Percentiles rank a stretch among this genome's conserved stretches.
phyloP scores from a whole-genome alignment of 2,888 invertebrate species.

The Cantharis lateralis region DNA sequence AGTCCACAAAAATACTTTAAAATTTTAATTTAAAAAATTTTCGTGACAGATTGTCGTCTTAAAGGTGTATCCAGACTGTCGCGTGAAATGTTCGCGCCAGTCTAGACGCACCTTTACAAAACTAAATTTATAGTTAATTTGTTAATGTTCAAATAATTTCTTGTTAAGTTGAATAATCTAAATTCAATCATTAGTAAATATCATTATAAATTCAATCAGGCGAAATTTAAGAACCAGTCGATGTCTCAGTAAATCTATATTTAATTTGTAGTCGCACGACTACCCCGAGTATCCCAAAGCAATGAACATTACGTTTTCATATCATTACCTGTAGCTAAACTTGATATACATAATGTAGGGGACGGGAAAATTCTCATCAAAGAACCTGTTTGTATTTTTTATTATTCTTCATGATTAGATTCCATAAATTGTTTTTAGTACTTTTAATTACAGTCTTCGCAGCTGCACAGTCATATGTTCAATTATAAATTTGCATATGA shows the following conservation, averaged over 20 bases:
- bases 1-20: no score
- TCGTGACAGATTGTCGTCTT: no score
- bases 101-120: no score
- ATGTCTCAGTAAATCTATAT: background rate
- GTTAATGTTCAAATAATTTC: no score
- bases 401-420: constrained; percentile 14
- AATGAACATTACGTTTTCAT: background rate
- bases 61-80: no score
- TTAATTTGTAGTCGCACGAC: background rate
- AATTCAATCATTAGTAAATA: background rate
- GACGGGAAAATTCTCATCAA: background rate
- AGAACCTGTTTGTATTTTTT: constrained; percentile 16
- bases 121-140: no score
- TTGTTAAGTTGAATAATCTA: no score
- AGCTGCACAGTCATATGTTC: constrained; percentile 15
- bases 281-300: background rate
- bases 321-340: background rate
- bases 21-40: no score
- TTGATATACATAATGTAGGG: background rate
- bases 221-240: background rate
- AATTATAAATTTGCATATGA: constrained; percentile 20
- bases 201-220: background rate
- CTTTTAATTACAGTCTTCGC: constrained; percentile 17
- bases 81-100: no score
- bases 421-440: constrained; percentile 18